phyloP scores from a whole-genome alignment of 1,140 invertebrate species.

The Drosophila ercepeae region DNA sequence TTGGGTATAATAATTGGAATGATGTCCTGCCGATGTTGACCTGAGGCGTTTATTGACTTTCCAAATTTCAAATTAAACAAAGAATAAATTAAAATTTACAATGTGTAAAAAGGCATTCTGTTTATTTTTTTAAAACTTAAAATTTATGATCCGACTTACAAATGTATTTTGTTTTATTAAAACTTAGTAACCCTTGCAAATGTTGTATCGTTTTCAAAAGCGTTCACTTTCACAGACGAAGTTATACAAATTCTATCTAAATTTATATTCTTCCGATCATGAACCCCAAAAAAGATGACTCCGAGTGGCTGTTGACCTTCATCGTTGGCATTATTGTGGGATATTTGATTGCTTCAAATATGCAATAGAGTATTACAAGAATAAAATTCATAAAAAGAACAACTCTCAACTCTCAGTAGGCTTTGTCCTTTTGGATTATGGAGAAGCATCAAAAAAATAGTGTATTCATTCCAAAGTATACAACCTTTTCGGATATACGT shows the following conservation, averaged over 20 bases:
- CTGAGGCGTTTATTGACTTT: background rate
- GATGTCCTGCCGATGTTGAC: background rate
- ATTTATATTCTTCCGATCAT: background rate
- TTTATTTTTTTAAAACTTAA: too few species aligned
- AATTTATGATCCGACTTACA: too few species aligned
- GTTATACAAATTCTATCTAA: background rate
- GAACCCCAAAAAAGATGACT: background rate
- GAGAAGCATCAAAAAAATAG: background rate
- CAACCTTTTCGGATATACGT: background rate
- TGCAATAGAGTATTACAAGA: background rate
- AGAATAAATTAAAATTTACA: too few species aligned
- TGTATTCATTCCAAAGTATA: background rate
- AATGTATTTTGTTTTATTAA: too few species aligned
- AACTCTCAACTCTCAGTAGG: background rate
- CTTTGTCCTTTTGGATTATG: background rate
- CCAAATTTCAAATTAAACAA: too few species aligned
- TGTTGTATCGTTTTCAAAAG: background rate
- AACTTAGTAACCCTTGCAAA: background rate
- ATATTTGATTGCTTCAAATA: slow-evolving; percentile 30
- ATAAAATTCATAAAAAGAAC: background rate
- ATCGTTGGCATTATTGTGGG: slow-evolving; percentile 47
- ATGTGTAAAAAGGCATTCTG: too few species aligned
- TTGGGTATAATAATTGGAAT: background rate
- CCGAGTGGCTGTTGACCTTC: slow-evolving; percentile 24
- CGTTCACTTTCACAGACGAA: background rate